Evolutionary conservation across 2,113 vertebrate species (phyloP), one percentile per base, ranked within the genome.

Genomic region (Loxodonta africana): DNA sequence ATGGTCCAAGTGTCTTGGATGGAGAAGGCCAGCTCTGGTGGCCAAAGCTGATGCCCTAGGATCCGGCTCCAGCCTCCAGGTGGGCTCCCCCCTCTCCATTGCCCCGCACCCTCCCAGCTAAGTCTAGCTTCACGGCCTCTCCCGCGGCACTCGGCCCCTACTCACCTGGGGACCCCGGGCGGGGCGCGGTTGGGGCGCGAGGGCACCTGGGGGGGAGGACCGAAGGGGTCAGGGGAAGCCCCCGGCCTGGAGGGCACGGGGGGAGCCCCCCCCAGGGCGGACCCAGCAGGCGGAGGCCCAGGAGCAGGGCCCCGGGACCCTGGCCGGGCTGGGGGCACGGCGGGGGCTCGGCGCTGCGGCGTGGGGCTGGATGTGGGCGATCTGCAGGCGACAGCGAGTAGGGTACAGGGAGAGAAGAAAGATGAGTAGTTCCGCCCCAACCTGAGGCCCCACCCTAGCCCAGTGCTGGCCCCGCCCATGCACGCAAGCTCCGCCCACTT

Each of bases 131-230:
- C 20, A 81, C n/a, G 76, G 96, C 48, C 88, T 94, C 65, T 73
- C 33, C 74, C n/a, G 46, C 18, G 15, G 25, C 65, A 44, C 51
- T 85, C 86, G 28, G 86, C 73, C 77, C 95, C 82, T 74, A 98
- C 99, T 99, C 99, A 99, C 99, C 99, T 99, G 97, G 99, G 99
- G 92, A 99, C 99, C 91, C 99, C 99, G 10, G 99, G 99, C 88
- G 99, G 99, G 53, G 99, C 99, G 0, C 99, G 99, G 98, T 99
- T 99, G 93, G 99, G 99, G 95, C 99, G 99, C 95, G 99, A 99
- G 97, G 99, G 99, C 98, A 99, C 99, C 88, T 99, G 99, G 94
- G 99, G 99, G 10, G 99, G 99, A 76, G 99, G 99, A 17, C 99
- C 99, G 10, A 99, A 99, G 44, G 99, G 99, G 97, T 99, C 99